These are phyloP conservation scores for Tetramorium parvispinum DNA, from an alignment of 1,140 invertebrate species.

Conservation along the genomic window DNA sequence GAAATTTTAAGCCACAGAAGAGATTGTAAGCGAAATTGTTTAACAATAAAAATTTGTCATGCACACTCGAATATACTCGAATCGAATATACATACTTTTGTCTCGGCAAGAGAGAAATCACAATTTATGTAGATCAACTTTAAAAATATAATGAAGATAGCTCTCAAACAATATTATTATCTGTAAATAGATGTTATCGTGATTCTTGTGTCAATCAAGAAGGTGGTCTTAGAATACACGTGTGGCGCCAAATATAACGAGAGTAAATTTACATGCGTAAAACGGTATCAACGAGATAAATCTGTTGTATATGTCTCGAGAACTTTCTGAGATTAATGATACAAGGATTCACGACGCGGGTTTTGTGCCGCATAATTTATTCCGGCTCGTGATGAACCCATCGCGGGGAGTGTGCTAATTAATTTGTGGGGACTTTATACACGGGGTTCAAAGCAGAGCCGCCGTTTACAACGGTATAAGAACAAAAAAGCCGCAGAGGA, in stretches of 20 bases:
- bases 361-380: slow-evolving; percentile 54
- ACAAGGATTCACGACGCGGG: slow-evolving; percentile 37
- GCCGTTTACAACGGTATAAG: slow-evolving; percentile 23
- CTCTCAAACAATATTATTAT: not conserved
- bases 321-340: slow-evolving; percentile 53
- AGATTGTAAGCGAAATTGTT: not conserved
- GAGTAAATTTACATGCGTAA: not conserved
- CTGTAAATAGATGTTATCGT: not conserved
- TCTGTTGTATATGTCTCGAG: slow-evolving; percentile 16
- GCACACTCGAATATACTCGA: not conserved
- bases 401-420: slow-evolving; percentile 60
- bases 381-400: slow-evolving; percentile 50
- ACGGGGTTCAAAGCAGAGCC: slow-evolving; percentile 58
- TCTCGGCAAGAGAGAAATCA: not conserved
- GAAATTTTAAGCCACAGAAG: not conserved
- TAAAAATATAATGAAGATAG: not conserved
- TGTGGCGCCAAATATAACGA: not conserved
- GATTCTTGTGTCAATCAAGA: not conserved
- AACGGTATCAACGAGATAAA: slow-evolving; percentile 29
- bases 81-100: not conserved
- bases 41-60: not conserved
- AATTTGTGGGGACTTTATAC: slow-evolving; percentile 56
- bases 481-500: slow-evolving; percentile 25
- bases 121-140: not conserved
- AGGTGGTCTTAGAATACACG: not conserved